Base-by-base conservation (phyloP, 2,797 vertebrate species). In the Sebastes diploproa region DNA sequence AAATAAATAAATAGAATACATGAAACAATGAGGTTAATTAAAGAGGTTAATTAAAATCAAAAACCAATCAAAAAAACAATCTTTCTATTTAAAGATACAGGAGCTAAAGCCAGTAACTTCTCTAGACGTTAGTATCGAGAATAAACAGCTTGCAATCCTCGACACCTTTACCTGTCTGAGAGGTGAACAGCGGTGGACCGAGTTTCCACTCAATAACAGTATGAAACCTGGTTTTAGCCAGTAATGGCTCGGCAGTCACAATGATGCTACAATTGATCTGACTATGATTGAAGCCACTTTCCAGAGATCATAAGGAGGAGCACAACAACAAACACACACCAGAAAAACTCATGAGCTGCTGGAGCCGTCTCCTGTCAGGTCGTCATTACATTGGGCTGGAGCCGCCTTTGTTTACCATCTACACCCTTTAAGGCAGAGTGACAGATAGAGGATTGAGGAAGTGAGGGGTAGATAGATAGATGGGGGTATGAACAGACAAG, bases 371-470 rank as follows among this genome's bases (percentile, higher is more conserved):
- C 83, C 84, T 67, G 80, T 87, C 91, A 84, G 62, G 72, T 77
- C n/a, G 65, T 91, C 89, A 92, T 89, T 90, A 87, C 86, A 83
- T 27, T 50, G 72, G 73, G 69, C 72, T 73, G 83, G 65, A 73
- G 75, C 68, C 3, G 73, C 60, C 90, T 92, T 91, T 92, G 91
- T 94, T 94, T 93, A 88, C 88, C 83, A 81, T 85, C 90, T 62
- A 42, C 68, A 66, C 85, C 90, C 83, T 88, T n/a, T 78, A 88
- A 91, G 88, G 77, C 83, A 62, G 87, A 85, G 81, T 92, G 92
- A 93, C 91, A 89, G 88, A 89, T 60, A 84, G 83, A 90, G 82
- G 88, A 85, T 84, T 83, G 89, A 18, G 77, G 83, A 85, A 84
- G 82, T 80, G 86, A 88, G 66, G 70, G 79, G 55, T 70, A 60